Evolutionary conservation across 2,797 vertebrate species (phyloP), one percentile per base, ranked within the genome.

Genomic region (Helicolenus hilgendorfi): DNA sequence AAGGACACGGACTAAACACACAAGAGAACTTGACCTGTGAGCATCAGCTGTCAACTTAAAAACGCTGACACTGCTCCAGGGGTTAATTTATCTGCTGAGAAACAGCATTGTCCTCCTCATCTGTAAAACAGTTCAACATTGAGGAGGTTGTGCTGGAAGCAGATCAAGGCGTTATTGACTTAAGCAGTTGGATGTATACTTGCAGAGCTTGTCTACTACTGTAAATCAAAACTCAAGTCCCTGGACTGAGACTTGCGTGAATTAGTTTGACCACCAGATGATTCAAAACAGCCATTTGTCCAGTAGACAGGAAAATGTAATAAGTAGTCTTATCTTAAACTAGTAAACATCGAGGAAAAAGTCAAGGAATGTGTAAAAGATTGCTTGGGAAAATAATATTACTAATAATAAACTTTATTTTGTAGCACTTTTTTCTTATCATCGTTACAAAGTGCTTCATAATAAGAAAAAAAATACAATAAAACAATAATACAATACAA

Each of bases 91-190:
- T 88, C 81, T 77, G 56, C 86, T 77, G 56, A 87, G 83, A 85
- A 87, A 53, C 75, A 53, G 59, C 62, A 68, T 68, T 88, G 75
- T 63, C 41, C 79, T 87, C 36, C 75, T 94, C 89, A 84, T 95
- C 90, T 96, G 96, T 76, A 20, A 83, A 96, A 96, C 14, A 81
- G 86, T 82, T 96, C 85, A 94, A 86, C 49, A 27, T 41, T 63
- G 55, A 36, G 79, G 71, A 73, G 68, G 62, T 65, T 22, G 20
- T 10, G 35, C 60, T 92, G 87, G 83, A 84, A 31, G 67, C 76
- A 77, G 62, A 94, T 90, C 81, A 92, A 92, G 84, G 78, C 78
- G 20, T 82, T 91, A 77, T 87, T 92, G 92, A 93, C 87, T 91
- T 84, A 83, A 85, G 73, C 78, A 64, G 72, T 85, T 90, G 72